Evolutionary conservation across 2,888 invertebrate genomes (phyloP), one percentile per base, ranked within the genome.

Genomic region (Caenorhabditis sp.): DNA sequence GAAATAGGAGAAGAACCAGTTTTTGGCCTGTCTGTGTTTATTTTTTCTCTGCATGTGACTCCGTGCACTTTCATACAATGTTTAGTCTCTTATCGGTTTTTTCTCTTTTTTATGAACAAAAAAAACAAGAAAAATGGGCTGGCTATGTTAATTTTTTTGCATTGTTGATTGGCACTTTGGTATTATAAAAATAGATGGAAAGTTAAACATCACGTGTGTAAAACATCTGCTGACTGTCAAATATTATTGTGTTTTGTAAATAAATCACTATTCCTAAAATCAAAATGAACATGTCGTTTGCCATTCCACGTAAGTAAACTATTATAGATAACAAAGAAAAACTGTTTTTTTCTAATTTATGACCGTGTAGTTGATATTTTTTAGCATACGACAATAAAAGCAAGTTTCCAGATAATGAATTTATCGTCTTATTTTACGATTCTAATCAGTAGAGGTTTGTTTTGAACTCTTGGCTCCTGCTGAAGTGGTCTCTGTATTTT

Each of bases 281-380:
- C 52, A 52, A 20, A 23, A 52, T 52, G 52, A 23, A 52, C 23
- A 52, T 52, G 20, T 52, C 52, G 4, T 21, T 52, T 12, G 52
- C 52, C 10, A 52, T 52, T 52, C 52, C 52, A 52, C 52, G 52
- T 52, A 52, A 52, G 52, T 52, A 21, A 12, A 10, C 14, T 43
- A 43, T 43, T 17, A 17, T 12, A 10, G 17, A 43, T 3, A 43
- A 14, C 3, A 3, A 43, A 43, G 14, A 14, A 43, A 31, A 31
- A 31, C 10, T 31, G 10, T 31, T 31, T 31, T 31, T 31, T 43
- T 36, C 36, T 8, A 36, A 43, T 10, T 43, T 43, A 17, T 17
- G 12, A 43, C 12, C 17, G 3, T 43, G 5, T 17, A 12, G 43
- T 12, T 43, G 12, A 43, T 43, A 12, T 43, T 43, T 17, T n/a